Base-by-base conservation (phyloP, 2,888 invertebrate species). In the Pandemis cinnamomeana region DNA sequence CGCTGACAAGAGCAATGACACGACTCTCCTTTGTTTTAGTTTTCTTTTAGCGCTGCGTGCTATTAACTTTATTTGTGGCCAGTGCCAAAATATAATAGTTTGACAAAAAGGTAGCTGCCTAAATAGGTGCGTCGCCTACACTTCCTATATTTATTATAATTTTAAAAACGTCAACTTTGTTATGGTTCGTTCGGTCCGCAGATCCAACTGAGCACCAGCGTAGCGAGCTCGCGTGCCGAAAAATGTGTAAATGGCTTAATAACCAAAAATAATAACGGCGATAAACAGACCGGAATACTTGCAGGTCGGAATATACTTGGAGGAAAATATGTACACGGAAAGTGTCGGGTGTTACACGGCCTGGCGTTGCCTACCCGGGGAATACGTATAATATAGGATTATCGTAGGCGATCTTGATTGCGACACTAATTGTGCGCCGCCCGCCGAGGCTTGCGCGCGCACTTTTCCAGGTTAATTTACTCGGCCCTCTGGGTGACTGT, bases 331-430 rank as follows among this genome's bases (percentile, higher is more conserved):
- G 66, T 61, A 66, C 51, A 67, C 61, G 55, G 69, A 60, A 75
- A 71, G 71, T 62, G 71, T 70, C 60, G 71, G 62, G 55, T 10
- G 58, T 66, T 73, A 67, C 53, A 48, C 51, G 61, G 66, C 66
- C 63, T 67, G 64, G 71, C 55, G 42, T 67, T 44, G 71, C 68
- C 71, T 75, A 75, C 75, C 79, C 10, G 69, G 86, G 85, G 86
- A 86, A 84, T 83, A 83, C 84, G 81, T 79, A 83, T 78, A 73
- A 70, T 76, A 82, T 80, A 76, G 83, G 85, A 87, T 87, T 87
- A 88, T 83, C 83, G 84, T 78, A 77, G 81, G 81, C 81, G 84
- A 88, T 88, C 87, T 87, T 87, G 87, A 89, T 88, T 87, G 85
- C 83, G 79, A 82, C 82, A 83, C 87, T 90, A 90, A 91, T 90